phyloP scores from a whole-genome alignment of 1,140 invertebrate genomes.

The Portunus trituberculatus region DNA sequence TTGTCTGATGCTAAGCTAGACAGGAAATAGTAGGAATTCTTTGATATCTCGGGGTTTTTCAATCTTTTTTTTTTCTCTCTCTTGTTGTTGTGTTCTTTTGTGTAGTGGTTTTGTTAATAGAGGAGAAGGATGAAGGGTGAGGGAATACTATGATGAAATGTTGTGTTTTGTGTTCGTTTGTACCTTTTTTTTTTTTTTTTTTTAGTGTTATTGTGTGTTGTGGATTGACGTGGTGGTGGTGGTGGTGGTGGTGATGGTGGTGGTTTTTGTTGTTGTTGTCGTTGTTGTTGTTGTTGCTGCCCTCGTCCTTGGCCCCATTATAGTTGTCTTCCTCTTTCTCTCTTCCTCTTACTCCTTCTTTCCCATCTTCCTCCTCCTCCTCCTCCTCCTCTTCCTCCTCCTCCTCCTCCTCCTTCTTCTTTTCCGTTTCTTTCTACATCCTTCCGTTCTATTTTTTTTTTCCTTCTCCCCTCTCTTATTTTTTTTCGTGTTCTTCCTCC shows the following conservation, averaged over 20 bases:
- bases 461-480: no score
- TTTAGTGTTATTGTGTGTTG: no score
- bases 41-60: no score
- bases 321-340: conserved; percentile 24
- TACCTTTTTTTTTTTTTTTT: no score
- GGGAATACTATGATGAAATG: no score
- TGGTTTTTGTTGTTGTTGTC: no score
- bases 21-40: neutral
- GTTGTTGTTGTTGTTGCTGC: no score
- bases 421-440: neutral
- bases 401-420: neutral
- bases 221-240: no score
- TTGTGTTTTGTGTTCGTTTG: no score
- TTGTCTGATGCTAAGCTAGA: neutral
- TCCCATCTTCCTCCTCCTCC: neutral
- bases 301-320: neutral
- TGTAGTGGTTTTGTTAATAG: neutral
- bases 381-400: neutral
- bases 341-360: neutral
- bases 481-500: no score
- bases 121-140: no score
- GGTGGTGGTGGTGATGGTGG: no score
- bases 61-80: neutral
- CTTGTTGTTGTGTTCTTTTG: neutral
- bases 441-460: neutral